Base-by-base conservation (phyloP, 2,113 vertebrate genomes). In the Etheostoma spectabile region DNA sequence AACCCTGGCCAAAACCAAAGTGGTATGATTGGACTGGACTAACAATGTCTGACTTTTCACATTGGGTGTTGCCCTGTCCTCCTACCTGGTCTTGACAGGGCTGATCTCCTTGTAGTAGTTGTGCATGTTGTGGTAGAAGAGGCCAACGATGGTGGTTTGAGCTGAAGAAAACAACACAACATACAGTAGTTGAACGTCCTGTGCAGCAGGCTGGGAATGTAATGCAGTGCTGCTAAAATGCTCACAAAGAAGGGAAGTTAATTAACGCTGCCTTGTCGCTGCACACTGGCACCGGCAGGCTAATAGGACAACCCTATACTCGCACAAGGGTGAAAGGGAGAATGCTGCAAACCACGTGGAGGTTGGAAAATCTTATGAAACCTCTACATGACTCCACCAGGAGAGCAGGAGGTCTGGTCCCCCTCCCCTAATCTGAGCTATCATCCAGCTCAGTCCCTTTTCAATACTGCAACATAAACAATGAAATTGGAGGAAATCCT, bases 61-160 rank as follows among this genome's bases (percentile, higher is more conserved):
- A 38, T 5, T 48, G 30, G 24, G 21, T 5, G 33, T 21, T 33
- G 0, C 51, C n/a, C 27, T 2, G 3, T 52, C 33, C 1, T 70
- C 95, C 96, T 89, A 99, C 98, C 90, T 96, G 67, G 97, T 99
- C 79, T 94, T 92, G 38, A 83, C 42, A 0, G 98, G 97, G 66
- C 87, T 93, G 92, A 99, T 98, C 76, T 88, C 92, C 49, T 77
- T 92, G 86, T 99, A 96, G 92, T 95, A 96, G 57, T 33, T 91
- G 86, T 99, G 97, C 95, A 99, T 94, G 22, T 91, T 96, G 69
- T 97, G 97, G 93, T 99, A 99, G 7, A 97, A 95, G 19, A 99
- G 95, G 22, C 98, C 98, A 0, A 99, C 97, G 0, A 98, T 94
- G 83, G 96, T 98, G 69, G 97, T 96, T 91, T 97, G 97, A 84